Conservation (phyloP, 2,797 vertebrate genomes). For the Clarias laeviceps region DNA sequence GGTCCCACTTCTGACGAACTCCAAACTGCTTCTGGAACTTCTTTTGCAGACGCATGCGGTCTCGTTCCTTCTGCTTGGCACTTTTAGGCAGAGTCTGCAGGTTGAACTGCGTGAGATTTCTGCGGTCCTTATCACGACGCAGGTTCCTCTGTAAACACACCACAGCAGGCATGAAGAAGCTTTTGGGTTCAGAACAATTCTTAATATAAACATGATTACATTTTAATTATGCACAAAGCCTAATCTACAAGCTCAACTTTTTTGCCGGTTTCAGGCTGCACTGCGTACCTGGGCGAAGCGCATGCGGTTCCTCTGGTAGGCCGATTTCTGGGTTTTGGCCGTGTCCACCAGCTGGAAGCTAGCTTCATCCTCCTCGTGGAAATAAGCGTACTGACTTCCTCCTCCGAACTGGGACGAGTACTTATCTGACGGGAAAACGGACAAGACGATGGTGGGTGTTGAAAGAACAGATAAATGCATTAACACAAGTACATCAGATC, state of each 20-base stretch:
- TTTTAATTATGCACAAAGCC: background rate
- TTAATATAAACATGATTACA: background rate
- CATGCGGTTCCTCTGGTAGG: conserved; percentile 98
- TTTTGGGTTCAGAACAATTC: background rate
- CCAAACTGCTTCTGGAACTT: conserved; percentile 99
- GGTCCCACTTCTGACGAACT: conserved; percentile 98
- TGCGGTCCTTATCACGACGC: conserved; percentile 93
- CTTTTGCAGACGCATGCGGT: conserved; percentile 95
- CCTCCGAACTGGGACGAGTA: conserved; percentile 98
- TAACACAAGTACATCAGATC: background rate
- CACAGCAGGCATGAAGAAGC: background rate
- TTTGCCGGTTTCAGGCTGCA: background rate
- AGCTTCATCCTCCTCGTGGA: conserved; percentile 95
- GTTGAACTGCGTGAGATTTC: conserved; percentile 95
- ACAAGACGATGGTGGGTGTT: background rate
- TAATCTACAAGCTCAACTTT: background rate
- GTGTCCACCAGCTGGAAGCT: conserved; percentile 99
- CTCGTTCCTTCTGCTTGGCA: conserved; percentile 98
- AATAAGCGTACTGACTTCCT: conserved; percentile 96
- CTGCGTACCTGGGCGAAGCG: conserved; percentile 90
- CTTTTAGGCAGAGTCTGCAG: conserved; percentile 97
- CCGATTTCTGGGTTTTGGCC: conserved; percentile 93
- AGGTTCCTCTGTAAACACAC: conserved; percentile 84
- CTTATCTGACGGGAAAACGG: conserved; percentile 79
- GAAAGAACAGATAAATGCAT: background rate